Conservation (phyloP, 2,113 vertebrate species). For the Tenebrosternarchus preto region DNA sequence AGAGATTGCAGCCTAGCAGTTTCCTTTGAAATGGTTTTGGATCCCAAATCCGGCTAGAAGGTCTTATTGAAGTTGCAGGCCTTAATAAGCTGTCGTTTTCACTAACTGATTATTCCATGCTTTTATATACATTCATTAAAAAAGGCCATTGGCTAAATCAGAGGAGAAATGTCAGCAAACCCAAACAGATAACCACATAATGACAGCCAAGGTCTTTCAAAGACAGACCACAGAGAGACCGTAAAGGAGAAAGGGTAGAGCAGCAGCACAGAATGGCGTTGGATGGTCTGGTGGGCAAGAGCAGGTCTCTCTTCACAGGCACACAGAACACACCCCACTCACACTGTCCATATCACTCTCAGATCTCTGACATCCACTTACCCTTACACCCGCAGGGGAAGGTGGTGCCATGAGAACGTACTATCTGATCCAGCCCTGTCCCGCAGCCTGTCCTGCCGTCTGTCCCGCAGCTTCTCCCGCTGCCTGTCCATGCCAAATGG, state of each 20-base stretch:
- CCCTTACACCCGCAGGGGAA: no score
- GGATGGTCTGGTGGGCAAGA: background rate
- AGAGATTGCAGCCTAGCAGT: slow-evolving; percentile 55
- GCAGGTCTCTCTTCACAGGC: background rate
- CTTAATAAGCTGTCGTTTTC: slow-evolving; percentile 60
- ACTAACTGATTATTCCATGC: slow-evolving; percentile 60
- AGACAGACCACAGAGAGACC: slow-evolving; percentile 61
- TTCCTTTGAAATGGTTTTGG: slow-evolving; percentile 62
- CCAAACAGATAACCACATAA: slow-evolving; percentile 70
- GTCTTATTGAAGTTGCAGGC: slow-evolving; percentile 45
- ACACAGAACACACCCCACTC: slow-evolving; percentile 1
- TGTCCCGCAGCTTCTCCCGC: background rate
- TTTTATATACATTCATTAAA: slow-evolving; percentile 60
- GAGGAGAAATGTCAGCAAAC: slow-evolving; percentile 63
- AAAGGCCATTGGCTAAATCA: slow-evolving; percentile 67
- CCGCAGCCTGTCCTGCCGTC: slow-evolving; percentile 1
- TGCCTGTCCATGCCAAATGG: slow-evolving; percentile 31
- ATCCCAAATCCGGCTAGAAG: slow-evolving; percentile 59
- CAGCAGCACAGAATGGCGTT: slow-evolving; percentile 33
- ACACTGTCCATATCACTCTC: background rate
- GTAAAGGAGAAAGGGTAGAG: slow-evolving; percentile 57
- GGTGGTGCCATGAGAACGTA: no score
- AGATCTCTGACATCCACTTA: background rate
- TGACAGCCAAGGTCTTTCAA: slow-evolving; percentile 70
- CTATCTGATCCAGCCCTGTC: background rate